Base-by-base conservation (phyloP, 2,888 invertebrate species). In the Drosophila lutescens region DNA sequence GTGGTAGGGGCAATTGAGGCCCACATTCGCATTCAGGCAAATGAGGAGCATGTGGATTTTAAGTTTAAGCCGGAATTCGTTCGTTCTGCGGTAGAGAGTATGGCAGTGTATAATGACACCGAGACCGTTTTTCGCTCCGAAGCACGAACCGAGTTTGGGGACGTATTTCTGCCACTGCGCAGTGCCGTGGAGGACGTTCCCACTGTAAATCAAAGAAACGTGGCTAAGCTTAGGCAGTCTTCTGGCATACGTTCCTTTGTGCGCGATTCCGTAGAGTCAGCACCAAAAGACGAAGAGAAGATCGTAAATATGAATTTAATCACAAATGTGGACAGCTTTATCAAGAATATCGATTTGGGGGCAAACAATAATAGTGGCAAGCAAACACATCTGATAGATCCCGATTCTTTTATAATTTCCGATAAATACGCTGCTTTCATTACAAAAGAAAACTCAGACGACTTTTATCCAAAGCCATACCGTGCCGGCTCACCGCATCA, bases 111-210 rank as follows among this genome's bases (percentile, higher is more conserved):
- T 36, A 86, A 83, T 38, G 58, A 75, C 36, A 17, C 55, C 0
- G 65, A 20, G 6, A 62, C 63, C 6, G 30, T 84, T 5, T 81
- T 85, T 55, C 88, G 90, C 36, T 84, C 80, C 44, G 90, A 90
- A 6, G 32, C 88, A 13, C 83, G 85, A 6, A 86, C 91, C 15
- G 79, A 85, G 3, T 91, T 90, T 65, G 92, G 92, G 0, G 91
- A 92, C 6, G 70, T 88, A 2, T 91, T 91, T 67, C 88, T 95
- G 54, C 97, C 97, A 0, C 92, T 97, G 66, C 93, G 97, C 67
- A 93, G 94, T 51, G 96, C 97, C 1, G 96, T 97, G 3, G 97
- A 97, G 92, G 95, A 94, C 84, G 92, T 95, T 63, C 96, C 96
- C 9, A 83, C 86, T 13, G 73, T 91, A 4, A 83, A 74, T 74